A percentile compares a stretch with the other conserved stretches of the same genome.
phyloP scores from a whole-genome alignment of 2,888 invertebrate species.

The Chymomyza procnemis region DNA sequence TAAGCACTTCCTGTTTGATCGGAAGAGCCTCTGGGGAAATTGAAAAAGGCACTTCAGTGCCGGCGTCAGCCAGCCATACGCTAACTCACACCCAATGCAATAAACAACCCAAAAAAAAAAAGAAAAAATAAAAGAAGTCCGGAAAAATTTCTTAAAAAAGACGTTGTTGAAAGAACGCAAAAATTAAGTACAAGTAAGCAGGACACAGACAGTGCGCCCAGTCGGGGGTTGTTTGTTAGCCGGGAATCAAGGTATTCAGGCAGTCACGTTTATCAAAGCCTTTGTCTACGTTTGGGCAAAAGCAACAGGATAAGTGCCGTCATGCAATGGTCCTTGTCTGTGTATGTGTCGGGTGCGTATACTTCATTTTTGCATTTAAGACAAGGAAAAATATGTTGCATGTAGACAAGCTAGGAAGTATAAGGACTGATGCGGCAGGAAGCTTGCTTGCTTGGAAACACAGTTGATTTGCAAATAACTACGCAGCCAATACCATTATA shows the following conservation, averaged over 20 bases:
- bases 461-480: slow-evolving; percentile 73
- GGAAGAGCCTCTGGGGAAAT: slow-evolving; percentile 77
- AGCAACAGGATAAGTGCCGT: slow-evolving; percentile 51
- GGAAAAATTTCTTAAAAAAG: slow-evolving; percentile 19
- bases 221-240: background rate
- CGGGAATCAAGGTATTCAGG: slow-evolving; percentile 47
- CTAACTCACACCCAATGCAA: background rate
- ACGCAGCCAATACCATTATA: slow-evolving; percentile 7
- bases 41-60: slow-evolving; percentile 74
- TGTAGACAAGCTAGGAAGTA: slow-evolving; percentile 54
- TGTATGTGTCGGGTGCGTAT: slow-evolving; percentile 13
- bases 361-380: slow-evolving; percentile 51
- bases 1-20: slow-evolving; percentile 79
- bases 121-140: too few relatives aligned
- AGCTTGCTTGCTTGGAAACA: slow-evolving; percentile 70
- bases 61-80: slow-evolving; percentile 36
- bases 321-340: slow-evolving; percentile 29
- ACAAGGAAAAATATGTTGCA: slow-evolving; percentile 42
- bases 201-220: background rate
- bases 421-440: slow-evolving; percentile 68
- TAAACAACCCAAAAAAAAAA: too few relatives aligned
- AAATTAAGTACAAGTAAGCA: slow-evolving; percentile 48
- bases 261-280: slow-evolving; percentile 53
- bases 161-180: slow-evolving; percentile 15
- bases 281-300: background rate